Base-by-base conservation (phyloP, 2,888 invertebrate genomes). In the Leucozona laternaria region DNA sequence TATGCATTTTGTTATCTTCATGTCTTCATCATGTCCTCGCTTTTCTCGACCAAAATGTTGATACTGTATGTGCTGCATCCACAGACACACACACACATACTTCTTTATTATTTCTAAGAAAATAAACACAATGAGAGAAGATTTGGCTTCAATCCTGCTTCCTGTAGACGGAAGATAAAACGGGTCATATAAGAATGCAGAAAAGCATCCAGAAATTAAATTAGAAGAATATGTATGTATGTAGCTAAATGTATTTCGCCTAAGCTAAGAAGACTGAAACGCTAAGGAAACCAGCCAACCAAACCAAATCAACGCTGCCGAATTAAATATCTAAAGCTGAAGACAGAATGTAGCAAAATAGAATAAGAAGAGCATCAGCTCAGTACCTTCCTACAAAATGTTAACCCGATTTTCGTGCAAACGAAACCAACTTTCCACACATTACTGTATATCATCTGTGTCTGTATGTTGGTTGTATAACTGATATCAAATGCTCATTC, bases 191-290 rank as follows among this genome's bases (percentile, higher is more conserved):
- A 64, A 40, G 77, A 73, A 77, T 85, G 77, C 83, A 70, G 40
- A 76, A 70, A 20, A 76, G 80, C 78, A 81, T 68, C 85, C 50
- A 81, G 77, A 78, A 85, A 85, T 85, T 81, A 81, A 81, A 85
- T 81, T 85, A 85, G 68, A 53, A 28, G 25, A 22, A 53, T 53
- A 25, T 15, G 3, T 11, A 20, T 28, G 5, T 5, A 43, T 8
- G 3, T 66, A 53, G 2, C 25, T 31, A 28, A n/a, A 28, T 17
- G 3, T n/a, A 10, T 80, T 58, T 72, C 53, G 20, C 37, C 20
- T 53, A 17, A 57, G 55, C 66, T 70, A 55, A 72, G 76, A 72
- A 73, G 31, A 31, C 22, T 37, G 57, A 64, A 45, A 25, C 6
- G 28, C 17, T 34, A 43, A 28, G 25, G 62, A 62, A 43, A 43